Base-by-base conservation (phyloP, 1,140 invertebrate genomes). In the Bathynomus jamesi region DNA sequence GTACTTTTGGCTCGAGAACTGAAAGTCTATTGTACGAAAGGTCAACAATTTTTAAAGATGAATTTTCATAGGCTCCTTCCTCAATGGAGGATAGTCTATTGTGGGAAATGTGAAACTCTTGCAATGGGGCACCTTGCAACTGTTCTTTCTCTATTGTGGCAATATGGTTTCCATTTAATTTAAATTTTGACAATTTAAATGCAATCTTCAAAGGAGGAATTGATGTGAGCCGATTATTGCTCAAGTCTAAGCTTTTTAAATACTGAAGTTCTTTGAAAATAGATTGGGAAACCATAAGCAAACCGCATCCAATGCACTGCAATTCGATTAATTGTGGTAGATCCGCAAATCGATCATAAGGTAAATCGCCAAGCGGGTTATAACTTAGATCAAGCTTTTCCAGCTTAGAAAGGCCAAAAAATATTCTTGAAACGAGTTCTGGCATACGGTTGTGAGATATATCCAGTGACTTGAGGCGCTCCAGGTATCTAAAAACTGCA, bases 321-420 rank as follows among this genome's bases (percentile, higher is more conserved):
- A 91, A 85, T 69, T 87, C 83, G 80, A 86, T 84, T 53, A 92
- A 81, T 13, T 78, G 70, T 53, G 84, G 81, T 61, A 91, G 86
- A 82, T 92, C 90, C 78, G 87, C 87, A 80, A 92, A 91, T 25
- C 90, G 88, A 82, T 90, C 89, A n/a, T 89, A 87, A 80, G 87
- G 87, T 67, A 92, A 83, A 77, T 89, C 87, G 60, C 84, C 81
- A 27, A 91, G 80, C 65, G 87, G 86, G 83, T 93, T 93, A 73
- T 87, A 85, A 81, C 88, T 91, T 61, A 93, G 81, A 82, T 92
- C 89, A 67, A 93, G 82, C 75, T 85, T 65, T 76, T 84, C 83
- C 46, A 93, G 83, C 79, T 88, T 89, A 10, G 84, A 83, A n/a
- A 91, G 80, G 81, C 86, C 86, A 67, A 86, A 84, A 79, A 91